Conservation (phyloP, 1,140 invertebrate species). For the Dinothrombium tinctorium region DNA sequence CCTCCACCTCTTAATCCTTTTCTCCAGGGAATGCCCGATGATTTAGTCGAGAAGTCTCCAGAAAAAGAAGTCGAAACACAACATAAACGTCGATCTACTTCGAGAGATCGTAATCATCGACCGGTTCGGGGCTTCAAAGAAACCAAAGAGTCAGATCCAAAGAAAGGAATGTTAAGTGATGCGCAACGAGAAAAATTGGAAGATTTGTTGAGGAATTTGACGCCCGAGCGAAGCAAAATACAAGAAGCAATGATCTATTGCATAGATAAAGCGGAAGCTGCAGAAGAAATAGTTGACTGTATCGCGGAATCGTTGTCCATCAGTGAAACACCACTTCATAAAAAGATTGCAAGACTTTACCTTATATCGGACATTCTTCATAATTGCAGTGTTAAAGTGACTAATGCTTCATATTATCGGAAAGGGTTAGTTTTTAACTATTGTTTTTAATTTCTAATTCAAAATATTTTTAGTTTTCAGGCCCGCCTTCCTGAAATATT, state of each 20-base stretch:
- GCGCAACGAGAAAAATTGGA: conserved; percentile 75
- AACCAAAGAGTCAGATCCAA: neutral
- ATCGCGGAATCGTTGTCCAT: conserved; percentile 60
- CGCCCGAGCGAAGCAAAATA: conserved; percentile 57
- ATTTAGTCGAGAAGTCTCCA: conserved; percentile 21
- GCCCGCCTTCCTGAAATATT: conserved; percentile 62
- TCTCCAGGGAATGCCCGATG: conserved; percentile 40
- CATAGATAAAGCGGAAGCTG: conserved; percentile 89
- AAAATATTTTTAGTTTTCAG: conserved; percentile 67
- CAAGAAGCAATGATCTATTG: conserved; percentile 96
- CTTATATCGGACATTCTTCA: conserved; percentile 90
- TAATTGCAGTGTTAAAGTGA: conserved; percentile 84
- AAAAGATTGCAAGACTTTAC: conserved; percentile 81
- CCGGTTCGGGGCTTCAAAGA: conserved; percentile 16
- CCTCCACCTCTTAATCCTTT: conserved; percentile 82
- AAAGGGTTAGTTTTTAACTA: conserved; percentile 37
- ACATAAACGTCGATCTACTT: neutral
- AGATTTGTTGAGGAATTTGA: conserved; percentile 62
- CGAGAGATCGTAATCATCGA: neutral
- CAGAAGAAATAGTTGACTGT: conserved; percentile 82
- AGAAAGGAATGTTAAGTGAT: conserved; percentile 47
- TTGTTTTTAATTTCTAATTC: neutral
- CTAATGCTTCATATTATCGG: conserved; percentile 88
- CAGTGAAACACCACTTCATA: conserved; percentile 48
- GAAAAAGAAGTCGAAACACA: neutral